phyloP scores from a whole-genome alignment of 2,113 vertebrate genomes.

The Chaetodon trifascialis region DNA sequence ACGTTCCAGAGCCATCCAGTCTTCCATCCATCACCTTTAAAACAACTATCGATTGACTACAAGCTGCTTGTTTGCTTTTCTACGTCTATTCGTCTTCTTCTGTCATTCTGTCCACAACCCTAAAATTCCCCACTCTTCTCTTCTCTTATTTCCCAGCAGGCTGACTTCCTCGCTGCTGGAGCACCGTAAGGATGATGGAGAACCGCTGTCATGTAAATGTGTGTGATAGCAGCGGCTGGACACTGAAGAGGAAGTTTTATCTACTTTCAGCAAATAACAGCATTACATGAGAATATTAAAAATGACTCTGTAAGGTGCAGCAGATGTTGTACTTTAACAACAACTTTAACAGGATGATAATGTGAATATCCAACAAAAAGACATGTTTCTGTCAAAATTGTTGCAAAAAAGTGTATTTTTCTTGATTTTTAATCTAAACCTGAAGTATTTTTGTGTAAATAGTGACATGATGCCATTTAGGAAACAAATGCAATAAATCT shows the following conservation, averaged over 20 bases:
- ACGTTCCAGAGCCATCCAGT: constrained; percentile 28
- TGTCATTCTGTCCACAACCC: neutral
- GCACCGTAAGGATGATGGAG: neutral
- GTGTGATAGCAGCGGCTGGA: too few species aligned
- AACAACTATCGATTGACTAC: constrained; percentile 43
- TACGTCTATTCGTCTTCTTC: constrained; percentile 29
- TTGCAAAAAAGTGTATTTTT: neutral
- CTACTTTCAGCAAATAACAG: neutral
- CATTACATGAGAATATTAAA: neutral
- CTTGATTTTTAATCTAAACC: neutral
- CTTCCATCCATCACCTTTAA: constrained; percentile 48
- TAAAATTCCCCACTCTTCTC: constrained; percentile 1
- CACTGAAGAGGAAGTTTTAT: neutral
- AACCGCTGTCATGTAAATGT: neutral
- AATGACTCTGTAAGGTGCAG: neutral
- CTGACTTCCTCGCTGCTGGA: neutral
- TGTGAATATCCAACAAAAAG: neutral
- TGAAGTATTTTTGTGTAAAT: too few species aligned
- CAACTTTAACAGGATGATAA: neutral
- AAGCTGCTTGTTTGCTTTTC: constrained; percentile 16
- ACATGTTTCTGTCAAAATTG: neutral
- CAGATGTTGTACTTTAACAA: neutral
- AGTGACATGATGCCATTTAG: too few species aligned
- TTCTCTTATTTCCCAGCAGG: constrained; percentile 1
- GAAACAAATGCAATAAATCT: neutral